Conservation (phyloP, 2,888 invertebrate species). For the Xanthorhoe spadicearia region DNA sequence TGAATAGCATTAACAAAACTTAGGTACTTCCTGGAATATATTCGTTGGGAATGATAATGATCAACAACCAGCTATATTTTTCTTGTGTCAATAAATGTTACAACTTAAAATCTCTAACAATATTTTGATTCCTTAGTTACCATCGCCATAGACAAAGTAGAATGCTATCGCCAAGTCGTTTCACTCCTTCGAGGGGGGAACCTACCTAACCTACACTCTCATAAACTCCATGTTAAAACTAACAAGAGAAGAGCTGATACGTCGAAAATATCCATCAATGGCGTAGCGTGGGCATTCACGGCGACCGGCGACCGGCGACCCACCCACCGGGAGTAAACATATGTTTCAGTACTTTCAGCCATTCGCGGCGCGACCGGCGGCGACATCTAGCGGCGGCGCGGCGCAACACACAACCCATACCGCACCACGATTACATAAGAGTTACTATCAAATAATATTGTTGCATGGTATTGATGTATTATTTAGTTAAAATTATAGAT, state of each 20-base stretch:
- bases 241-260: conserved; percentile 9
- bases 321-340: conserved; percentile 38
- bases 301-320: conserved; percentile 18
- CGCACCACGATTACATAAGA: conserved; percentile 5
- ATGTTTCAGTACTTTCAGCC: conserved; percentile 51
- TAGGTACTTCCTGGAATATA: too few species aligned
- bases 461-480: background rate
- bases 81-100: too few species aligned
- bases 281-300: conserved; percentile 12
- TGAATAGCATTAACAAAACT: too few species aligned
- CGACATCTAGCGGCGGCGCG: conserved; percentile 54
- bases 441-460: background rate
- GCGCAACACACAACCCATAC: conserved; percentile 26
- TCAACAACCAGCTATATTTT: too few species aligned
- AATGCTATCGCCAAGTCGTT: too few species aligned
- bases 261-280: conserved; percentile 25
- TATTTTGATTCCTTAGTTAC: too few species aligned
- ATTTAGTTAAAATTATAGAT: too few species aligned
- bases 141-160: too few species aligned
- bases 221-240: background rate
- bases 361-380: conserved; percentile 39
- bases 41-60: too few species aligned
- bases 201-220: background rate
- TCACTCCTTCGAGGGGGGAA: too few species aligned
- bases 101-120: too few species aligned